Conservation (phyloP, 1,140 invertebrate species). For the Drosophila malerkotliana region DNA sequence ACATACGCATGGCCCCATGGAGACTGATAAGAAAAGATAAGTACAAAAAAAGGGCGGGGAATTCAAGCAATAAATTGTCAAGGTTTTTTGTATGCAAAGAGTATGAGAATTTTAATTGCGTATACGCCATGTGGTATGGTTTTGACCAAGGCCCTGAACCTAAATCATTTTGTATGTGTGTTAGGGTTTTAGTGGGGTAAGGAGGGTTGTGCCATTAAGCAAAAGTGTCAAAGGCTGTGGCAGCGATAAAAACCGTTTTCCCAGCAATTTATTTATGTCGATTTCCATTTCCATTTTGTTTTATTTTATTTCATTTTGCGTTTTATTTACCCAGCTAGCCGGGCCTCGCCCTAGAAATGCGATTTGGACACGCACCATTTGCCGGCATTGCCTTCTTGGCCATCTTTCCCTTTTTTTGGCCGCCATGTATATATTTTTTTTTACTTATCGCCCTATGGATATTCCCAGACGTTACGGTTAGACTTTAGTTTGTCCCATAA, state of each 20-base stretch:
- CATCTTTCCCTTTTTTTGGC: not conserved
- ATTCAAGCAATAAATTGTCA: constrained; percentile 32
- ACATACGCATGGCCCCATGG: not conserved
- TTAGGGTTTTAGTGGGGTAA: not conserved
- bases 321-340: constrained; percentile 55
- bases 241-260: constrained; percentile 69
- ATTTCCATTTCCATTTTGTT: constrained; percentile 62
- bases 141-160: constrained; percentile 22
- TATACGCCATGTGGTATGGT: constrained; percentile 55
- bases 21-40: constrained; percentile 29
- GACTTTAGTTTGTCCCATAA: constrained; percentile 38
- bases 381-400: constrained; percentile 2
- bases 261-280: constrained; percentile 70
- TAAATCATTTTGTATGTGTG: constrained; percentile 38
- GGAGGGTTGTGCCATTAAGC: constrained; percentile 33
- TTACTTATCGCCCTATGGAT: constrained; percentile 27
- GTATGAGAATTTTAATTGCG: constrained; percentile 65
- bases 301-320: constrained; percentile 55
- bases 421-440: not conserved
- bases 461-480: constrained; percentile 33
- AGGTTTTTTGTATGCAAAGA: constrained; percentile 29
- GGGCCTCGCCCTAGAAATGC: constrained; percentile 57
- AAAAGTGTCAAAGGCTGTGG: constrained; percentile 74
- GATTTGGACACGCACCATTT: constrained; percentile 76
- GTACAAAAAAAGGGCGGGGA: constrained; percentile 21